These are phyloP conservation scores for Drosophila yooni DNA, from an alignment of 2,888 invertebrate genomes.

Conservation along the genomic window DNA sequence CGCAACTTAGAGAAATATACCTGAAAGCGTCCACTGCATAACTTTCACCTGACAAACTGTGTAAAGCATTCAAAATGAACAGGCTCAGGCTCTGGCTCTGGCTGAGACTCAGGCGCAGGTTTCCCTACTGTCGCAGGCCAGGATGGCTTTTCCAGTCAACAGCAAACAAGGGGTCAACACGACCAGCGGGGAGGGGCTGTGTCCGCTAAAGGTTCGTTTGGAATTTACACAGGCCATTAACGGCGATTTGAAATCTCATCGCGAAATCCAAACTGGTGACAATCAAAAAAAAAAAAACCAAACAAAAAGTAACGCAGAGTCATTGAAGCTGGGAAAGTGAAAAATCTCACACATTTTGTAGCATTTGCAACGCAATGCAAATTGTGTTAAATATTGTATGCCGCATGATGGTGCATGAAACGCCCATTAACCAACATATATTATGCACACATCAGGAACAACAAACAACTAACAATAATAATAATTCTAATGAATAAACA, in stretches of 20 bases:
- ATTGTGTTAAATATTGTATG: slow-evolving; percentile 35
- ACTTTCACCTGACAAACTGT: slow-evolving; percentile 45
- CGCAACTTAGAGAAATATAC: slow-evolving; percentile 27
- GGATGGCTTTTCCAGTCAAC: slow-evolving; percentile 30
- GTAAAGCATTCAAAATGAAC: slow-evolving; percentile 29
- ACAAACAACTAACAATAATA: background rate
- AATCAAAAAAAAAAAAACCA: slow-evolving; percentile 8
- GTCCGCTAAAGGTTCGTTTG: slow-evolving; percentile 17
- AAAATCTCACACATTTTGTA: slow-evolving; percentile 53
- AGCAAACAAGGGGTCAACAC: slow-evolving; percentile 1
- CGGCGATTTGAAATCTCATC: slow-evolving; percentile 40
- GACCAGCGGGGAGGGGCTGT: slow-evolving; percentile 5
- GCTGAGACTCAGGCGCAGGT: background rate
- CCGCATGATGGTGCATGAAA: slow-evolving; percentile 31
- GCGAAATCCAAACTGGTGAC: slow-evolving; percentile 23
- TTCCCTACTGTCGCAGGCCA: slow-evolving; percentile 30
- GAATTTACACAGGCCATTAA: slow-evolving; percentile 43
- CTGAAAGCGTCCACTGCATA: slow-evolving; percentile 21
- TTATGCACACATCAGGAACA: background rate
- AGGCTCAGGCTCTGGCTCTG: slow-evolving; percentile 8
- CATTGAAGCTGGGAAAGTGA: slow-evolving; percentile 57
- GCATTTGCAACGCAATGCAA: slow-evolving; percentile 41
- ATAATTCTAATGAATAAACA: slow-evolving; percentile 6
- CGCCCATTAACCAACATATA: slow-evolving; percentile 14
- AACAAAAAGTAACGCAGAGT: slow-evolving; percentile 35